A percentile compares a stretch with the other conserved stretches of the same genome.
Conservation (phyloP, 2,888 invertebrate species). For the Acanthosepion esculentum region DNA sequence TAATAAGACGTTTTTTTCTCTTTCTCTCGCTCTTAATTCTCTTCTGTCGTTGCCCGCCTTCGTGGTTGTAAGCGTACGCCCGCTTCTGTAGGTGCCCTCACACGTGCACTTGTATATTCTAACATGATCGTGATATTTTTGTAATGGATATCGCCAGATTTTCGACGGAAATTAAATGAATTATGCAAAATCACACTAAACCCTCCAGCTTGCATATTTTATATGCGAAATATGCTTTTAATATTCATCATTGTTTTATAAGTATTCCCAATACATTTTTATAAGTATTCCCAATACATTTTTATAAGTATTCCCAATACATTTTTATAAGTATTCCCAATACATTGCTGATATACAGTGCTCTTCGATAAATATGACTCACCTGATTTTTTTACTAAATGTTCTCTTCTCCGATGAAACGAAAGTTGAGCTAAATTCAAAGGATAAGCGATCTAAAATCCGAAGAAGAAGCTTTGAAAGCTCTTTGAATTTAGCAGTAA, state of each 20-base stretch:
- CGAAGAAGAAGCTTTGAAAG: too few relatives aligned
- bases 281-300: too few relatives aligned
- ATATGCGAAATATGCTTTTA: neutral
- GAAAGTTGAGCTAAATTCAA: too few relatives aligned
- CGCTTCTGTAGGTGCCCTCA: neutral
- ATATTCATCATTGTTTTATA: neutral
- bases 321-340: too few relatives aligned
- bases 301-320: too few relatives aligned
- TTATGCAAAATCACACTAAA: neutral
- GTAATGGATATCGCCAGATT: neutral
- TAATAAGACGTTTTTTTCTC: too few relatives aligned
- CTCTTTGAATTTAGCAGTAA: too few relatives aligned
- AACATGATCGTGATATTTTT: neutral
- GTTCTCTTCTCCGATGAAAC: too few relatives aligned
- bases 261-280: neutral
- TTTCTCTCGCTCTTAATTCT: neutral
- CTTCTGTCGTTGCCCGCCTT: neutral
- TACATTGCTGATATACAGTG: too few relatives aligned
- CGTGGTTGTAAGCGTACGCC: neutral
- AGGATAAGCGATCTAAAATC: too few relatives aligned
- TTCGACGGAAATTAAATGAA: neutral
- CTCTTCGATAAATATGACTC: too few relatives aligned
- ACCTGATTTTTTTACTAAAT: too few relatives aligned
- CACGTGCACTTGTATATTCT: neutral
- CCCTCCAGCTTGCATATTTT: neutral